Evolutionary conservation across 2,888 invertebrate species (phyloP), one percentile per base, ranked within the genome.

Genomic region (Drosophila ochracea): DNA sequence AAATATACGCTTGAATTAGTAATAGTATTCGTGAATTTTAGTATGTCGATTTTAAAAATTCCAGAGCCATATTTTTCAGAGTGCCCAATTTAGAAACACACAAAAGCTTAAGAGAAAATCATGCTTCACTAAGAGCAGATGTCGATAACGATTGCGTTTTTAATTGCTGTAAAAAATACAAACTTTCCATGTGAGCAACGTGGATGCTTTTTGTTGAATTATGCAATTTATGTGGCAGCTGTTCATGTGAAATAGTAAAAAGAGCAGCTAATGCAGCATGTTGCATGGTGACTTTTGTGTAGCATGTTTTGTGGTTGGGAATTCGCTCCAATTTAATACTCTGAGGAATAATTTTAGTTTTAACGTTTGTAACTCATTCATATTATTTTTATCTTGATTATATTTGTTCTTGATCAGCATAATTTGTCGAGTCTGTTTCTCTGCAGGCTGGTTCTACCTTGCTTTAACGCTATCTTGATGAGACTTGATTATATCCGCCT

Each of bases 151-250:
- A 21, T 73, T 43, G 39, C 35, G 10, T 47, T 41, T 25, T 74
- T 71, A 78, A 78, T 68, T 78, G 71, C 59, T 57, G 78, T 53
- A 64, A 65, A 68, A 78, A 78, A 67, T 54, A 60, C 53, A 28
- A 63, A 71, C 62, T 65, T 35, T 37, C 21, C 59, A 50, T 52
- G 52, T 66, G 59, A 39, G 62, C 30, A 47, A 47, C 25, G 47
- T 47, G 2, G 2, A 47, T 47, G 74, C 6, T 63, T 62, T 77
- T 64, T 74, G 63, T 58, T 67, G 31, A 60, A 57, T 55, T 59
- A 33, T 52, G 62, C 47, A 55, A 78, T 65, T 78, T 64, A 62
- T 71, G 70, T 55, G 59, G 43, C 78, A 64, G 57, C 61, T 70
- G 66, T 53, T 64, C 61, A 61, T 55, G 50, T 47, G 68, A 37